A percentile compares a stretch with the other conserved stretches of the same genome.
Evolutionary conservation across 2,888 invertebrate genomes (phyloP).

Genomic region (Leptinotarsa rubiginosa): DNA sequence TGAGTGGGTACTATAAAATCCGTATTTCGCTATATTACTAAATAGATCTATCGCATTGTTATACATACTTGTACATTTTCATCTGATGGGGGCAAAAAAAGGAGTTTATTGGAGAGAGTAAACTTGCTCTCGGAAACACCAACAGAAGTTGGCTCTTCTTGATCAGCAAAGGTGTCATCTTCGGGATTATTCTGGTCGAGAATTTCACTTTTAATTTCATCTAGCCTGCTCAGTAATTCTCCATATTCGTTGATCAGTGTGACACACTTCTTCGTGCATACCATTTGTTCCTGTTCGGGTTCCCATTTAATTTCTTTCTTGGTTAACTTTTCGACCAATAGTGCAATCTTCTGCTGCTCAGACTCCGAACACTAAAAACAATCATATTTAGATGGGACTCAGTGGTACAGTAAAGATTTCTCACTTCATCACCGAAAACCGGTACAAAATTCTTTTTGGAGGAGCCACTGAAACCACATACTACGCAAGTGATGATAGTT

Average conservation of each 20-base stretch:
- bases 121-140: conserved; percentile 45
- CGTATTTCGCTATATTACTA: neutral
- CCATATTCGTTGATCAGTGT: conserved; percentile 74
- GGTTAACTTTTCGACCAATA: conserved; percentile 65
- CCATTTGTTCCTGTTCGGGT: conserved; percentile 68
- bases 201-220: conserved; percentile 69
- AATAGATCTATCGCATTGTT: neutral
- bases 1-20: no score
- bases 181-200: conserved; percentile 64
- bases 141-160: conserved; percentile 40
- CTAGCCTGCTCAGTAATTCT: conserved; percentile 68
- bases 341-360: conserved; percentile 33
- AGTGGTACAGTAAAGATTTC: conserved; percentile 32
- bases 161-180: conserved; percentile 49
- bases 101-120: conserved; percentile 60
- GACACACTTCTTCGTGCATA: conserved; percentile 77
- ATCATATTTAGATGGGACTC: neutral
- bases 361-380: neutral
- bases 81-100: conserved; percentile 64
- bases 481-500: conserved; percentile 68
- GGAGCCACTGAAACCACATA: conserved; percentile 72
- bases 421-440: conserved; percentile 68
- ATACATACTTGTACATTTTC: conserved; percentile 46
- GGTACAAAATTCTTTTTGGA: conserved; percentile 69
- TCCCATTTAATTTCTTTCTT: conserved; percentile 68